Evolutionary conservation across 1,140 invertebrate species (phyloP).

Genomic region (Pollicipes pollicipes): DNA sequence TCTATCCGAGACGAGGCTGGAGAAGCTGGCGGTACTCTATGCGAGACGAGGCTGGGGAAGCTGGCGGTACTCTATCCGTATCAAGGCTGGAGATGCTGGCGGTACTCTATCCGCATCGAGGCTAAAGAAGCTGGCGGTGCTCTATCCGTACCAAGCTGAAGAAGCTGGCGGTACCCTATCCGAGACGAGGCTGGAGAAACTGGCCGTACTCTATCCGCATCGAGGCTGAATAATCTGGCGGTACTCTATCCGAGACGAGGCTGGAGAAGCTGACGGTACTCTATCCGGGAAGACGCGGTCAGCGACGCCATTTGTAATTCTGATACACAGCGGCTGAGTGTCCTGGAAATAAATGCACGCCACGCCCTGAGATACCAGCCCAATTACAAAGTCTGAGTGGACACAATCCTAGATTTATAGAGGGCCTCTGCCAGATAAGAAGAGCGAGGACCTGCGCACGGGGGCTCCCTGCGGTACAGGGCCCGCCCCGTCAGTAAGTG

Average conservation of each 20-base stretch:
- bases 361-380: neutral
- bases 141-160: neutral
- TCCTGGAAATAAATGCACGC: too few relatives aligned
- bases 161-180: too few relatives aligned
- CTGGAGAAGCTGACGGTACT: too few relatives aligned
- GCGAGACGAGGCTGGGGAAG: too few relatives aligned
- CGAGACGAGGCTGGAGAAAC: too few relatives aligned
- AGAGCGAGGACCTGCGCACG: neutral
- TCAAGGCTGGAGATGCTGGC: too few relatives aligned
- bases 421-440: neutral
- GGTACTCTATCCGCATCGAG: too few relatives aligned
- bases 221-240: neutral
- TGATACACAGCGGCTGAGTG: neutral
- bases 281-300: neutral
- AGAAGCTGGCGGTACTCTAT: too few relatives aligned
- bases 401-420: neutral
- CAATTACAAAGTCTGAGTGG: neutral
- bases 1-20: too few relatives aligned
- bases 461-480: neutral
- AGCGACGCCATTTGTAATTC: neutral
- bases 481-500: neutral
- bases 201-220: too few relatives aligned
- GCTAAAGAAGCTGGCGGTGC: neutral
- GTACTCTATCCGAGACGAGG: too few relatives aligned
- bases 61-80: too few relatives aligned